Base-by-base conservation (phyloP, 2,888 invertebrate genomes). In the Orgyia antiqua region DNA sequence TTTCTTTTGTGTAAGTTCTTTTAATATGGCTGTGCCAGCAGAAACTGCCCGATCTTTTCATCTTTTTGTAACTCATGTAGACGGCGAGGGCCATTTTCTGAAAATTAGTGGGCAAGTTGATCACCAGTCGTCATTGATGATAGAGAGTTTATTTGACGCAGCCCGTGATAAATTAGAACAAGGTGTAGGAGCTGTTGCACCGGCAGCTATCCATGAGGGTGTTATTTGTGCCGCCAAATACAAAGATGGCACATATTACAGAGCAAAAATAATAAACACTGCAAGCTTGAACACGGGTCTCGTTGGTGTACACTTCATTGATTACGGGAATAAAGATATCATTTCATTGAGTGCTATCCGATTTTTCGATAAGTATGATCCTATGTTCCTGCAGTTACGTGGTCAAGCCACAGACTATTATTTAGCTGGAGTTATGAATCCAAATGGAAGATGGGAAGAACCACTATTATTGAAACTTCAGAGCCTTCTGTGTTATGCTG, bases 101-200 rank as follows among this genome's bases (percentile, higher is more conserved):
- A 91, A 89, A 77, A 82, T 94, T 59, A 92, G 90, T 83, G 94
- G 92, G 13, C 94, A 94, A 69, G 74, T 87, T 0, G 90, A 91
- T 53, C 88, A 89, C 51, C 76, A 80, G 38, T 68, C 87, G 24
- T 87, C 89, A 1, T 61, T 88, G 31, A 82, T 84, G 59, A 70
- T 92, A 26, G 91, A 92, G 58, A 86, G 84, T 33, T 49, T 84
- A 24, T 82, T 87, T 36, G 61, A 74, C 33, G 42, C 61, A 10
- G 72, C 83, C 4, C 63, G 68, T 21, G 78, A 75, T 27, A 76
- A 71, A 50, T 68, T 84, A 30, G 84, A 83, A 67, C 65, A 78
- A 56, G 75, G 84, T 39, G 59, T 84, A 51, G 73, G 83, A 40
- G 45, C 83, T 51, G 65, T 89, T 64, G 59, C 87, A 66, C 51